These are phyloP conservation scores for Apantesis nais DNA, from an alignment of 2,888 invertebrate species.

Conservation along the genomic window DNA sequence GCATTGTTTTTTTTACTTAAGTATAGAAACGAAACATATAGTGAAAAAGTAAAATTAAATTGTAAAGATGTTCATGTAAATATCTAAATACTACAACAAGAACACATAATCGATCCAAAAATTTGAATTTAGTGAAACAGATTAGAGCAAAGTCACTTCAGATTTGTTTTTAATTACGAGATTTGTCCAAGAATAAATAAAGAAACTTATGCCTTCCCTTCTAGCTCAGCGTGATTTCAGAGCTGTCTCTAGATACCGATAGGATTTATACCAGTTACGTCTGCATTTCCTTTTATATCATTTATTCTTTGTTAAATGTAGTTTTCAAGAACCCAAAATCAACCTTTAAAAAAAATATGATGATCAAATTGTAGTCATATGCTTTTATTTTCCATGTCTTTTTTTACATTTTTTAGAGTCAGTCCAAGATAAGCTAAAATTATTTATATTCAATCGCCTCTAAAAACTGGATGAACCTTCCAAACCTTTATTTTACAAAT, in stretches of 20 bases:
- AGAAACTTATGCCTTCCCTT: constrained; percentile 47
- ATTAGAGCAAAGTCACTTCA: constrained; percentile 50
- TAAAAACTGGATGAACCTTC: neutral
- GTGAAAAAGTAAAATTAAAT: too few relatives aligned
- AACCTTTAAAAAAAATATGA: too few relatives aligned
- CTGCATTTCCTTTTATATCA: constrained; percentile 52
- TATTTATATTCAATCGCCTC: neutral
- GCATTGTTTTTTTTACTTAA: too few relatives aligned
- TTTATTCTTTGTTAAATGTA: constrained; percentile 48
- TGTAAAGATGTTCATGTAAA: neutral
- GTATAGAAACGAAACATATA: too few relatives aligned
- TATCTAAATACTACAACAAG: neutral
- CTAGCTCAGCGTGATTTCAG: constrained; percentile 49
- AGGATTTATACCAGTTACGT: constrained; percentile 52
- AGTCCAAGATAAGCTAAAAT: neutral
- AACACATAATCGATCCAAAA: constrained; percentile 14
- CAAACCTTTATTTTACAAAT: neutral
- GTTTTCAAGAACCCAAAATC: constrained; percentile 37
- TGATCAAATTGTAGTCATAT: constrained; percentile 12
- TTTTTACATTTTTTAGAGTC: neutral
- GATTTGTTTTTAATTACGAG: constrained; percentile 62
- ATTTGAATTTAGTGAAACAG: constrained; percentile 40
- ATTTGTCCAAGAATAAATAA: constrained; percentile 69
- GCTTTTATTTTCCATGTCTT: neutral
- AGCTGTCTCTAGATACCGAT: constrained; percentile 51